Evolutionary conservation across 2,888 invertebrate species (phyloP).

Genomic region (Drosophila setosimentum): DNA sequence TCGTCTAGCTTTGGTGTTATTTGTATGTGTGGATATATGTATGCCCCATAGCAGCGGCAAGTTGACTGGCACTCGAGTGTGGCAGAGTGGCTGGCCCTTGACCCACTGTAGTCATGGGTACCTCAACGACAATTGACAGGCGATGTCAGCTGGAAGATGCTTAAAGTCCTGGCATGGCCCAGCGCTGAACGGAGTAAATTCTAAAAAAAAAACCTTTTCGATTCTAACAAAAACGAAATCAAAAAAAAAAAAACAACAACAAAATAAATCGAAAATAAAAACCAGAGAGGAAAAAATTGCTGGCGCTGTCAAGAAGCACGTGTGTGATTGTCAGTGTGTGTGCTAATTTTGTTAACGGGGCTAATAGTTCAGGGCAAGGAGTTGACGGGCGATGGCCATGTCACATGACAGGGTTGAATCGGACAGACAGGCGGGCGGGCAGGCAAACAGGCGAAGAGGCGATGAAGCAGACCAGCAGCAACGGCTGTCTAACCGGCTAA

Average conservation of each 20-base stretch:
- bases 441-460: neutral
- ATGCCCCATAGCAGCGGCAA: neutral
- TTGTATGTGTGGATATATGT: neutral
- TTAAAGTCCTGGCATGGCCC: conserved; percentile 42
- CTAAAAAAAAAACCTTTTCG: conserved; percentile 20
- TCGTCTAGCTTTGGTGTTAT: neutral
- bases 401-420: conserved; percentile 39
- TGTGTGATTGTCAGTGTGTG: conserved; percentile 27
- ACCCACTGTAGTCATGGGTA: conserved; percentile 45
- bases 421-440: conserved; percentile 15
- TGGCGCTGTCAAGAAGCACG: conserved; percentile 14
- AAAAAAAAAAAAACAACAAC: conserved; percentile 6
- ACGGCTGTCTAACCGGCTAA: conserved; percentile 50
- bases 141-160: conserved; percentile 58
- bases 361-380: conserved; percentile 63
- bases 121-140: conserved; percentile 55
- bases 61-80: conserved; percentile 20
- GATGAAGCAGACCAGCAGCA: neutral
- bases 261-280: conserved; percentile 15
- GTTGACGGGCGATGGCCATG: conserved; percentile 45
- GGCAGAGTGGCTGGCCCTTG: conserved; percentile 38
- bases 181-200: conserved; percentile 43
- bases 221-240: conserved; percentile 9
- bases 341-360: conserved; percentile 68
- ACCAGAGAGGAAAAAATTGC: conserved; percentile 13